phyloP scores from a whole-genome alignment of 2,888 invertebrate genomes.

The Rhingia campestris region DNA sequence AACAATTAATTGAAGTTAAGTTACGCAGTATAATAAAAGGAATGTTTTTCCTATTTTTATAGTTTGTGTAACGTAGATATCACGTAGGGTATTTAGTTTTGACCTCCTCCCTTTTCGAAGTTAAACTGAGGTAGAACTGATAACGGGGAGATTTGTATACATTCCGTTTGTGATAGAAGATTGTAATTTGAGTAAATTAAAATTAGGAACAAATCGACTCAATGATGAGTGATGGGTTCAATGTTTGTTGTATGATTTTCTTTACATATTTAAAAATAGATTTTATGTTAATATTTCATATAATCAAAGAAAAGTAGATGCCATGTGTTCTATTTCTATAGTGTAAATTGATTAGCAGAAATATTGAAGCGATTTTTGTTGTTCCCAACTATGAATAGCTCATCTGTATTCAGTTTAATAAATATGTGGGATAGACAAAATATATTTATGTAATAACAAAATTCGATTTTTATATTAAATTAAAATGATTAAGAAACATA shows the following conservation, averaged over 20 bases:
- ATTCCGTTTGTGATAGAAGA: conserved; percentile 13
- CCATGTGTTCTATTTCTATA: too few species aligned
- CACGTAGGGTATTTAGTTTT: conserved; percentile 29
- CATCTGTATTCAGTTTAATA: too few species aligned
- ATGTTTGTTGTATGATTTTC: conserved; percentile 28
- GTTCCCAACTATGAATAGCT: too few species aligned
- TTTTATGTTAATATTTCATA: too few species aligned
- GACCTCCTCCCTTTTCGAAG: conserved; percentile 9
- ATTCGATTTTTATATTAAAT: too few species aligned
- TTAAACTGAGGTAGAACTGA: conserved; percentile 5
- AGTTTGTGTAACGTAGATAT: conserved; percentile 59
- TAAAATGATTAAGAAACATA: too few species aligned
- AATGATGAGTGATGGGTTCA: conserved; percentile 54
- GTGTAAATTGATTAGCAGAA: too few species aligned
- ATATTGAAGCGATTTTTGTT: too few species aligned
- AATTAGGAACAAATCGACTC: conserved; percentile 55
- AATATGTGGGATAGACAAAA: too few species aligned
- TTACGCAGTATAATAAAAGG: conserved; percentile 47
- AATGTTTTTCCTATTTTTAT: conserved; percentile 22
- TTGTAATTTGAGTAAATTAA: conserved; percentile 67
- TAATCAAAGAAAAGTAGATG: too few species aligned
- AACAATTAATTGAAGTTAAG: conserved; percentile 61
- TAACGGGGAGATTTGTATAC: conserved; percentile 14
- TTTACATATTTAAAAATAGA: too few species aligned
- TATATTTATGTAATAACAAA: too few species aligned